Evolutionary conservation across 2,888 invertebrate species (phyloP), one percentile per base, ranked within the genome.

Genomic region (Yponomeuta cagnagella): DNA sequence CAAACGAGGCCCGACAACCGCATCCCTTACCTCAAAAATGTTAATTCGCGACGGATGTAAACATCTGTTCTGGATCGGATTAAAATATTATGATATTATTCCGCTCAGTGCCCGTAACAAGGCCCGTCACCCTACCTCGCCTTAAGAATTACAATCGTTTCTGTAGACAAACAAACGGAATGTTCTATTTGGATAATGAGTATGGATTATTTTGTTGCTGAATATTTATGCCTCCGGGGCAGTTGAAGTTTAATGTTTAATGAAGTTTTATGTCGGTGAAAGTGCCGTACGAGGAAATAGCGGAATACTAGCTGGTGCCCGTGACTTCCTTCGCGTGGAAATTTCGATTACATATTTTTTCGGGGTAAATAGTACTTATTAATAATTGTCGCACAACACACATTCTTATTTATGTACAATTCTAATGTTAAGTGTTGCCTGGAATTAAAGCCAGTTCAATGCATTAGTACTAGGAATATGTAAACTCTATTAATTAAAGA

Each of bases 61-160:
- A 84, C 87, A 88, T 85, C 87, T 87, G 88, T 78, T 78, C 72
- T 74, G 72, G 83, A 84, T 82, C 77, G 85, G 88, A 87, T 88
- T 88, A 88, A 79, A 79, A 83, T 86, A 86, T 88, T 88, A 87
- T 86, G 79, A 83, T 86, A 86, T 88, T 88, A 87, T 86, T 84
- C 83, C 81, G 76, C 76, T 72, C 72, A 74, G 10, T 64, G 64
- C 64, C 52, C 52, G 15, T 12, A 10, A 15, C 52, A 52, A 43
- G 43, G 43, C 43, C 52, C 52, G 52, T 52, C 52, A 52, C 52
- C 52, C 52, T 52, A 52, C 52, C 15, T 1, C 15, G 52, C 52
- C 52, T 52, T 52, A 15, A 52, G 52, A 52, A 52, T 52, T 52
- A 52, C 52, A 52, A 52, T 52, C 5, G 52, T 15, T 52, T 15